phyloP scores from a whole-genome alignment of 2,113 vertebrate species.

The Puntigrus tetrazona region DNA sequence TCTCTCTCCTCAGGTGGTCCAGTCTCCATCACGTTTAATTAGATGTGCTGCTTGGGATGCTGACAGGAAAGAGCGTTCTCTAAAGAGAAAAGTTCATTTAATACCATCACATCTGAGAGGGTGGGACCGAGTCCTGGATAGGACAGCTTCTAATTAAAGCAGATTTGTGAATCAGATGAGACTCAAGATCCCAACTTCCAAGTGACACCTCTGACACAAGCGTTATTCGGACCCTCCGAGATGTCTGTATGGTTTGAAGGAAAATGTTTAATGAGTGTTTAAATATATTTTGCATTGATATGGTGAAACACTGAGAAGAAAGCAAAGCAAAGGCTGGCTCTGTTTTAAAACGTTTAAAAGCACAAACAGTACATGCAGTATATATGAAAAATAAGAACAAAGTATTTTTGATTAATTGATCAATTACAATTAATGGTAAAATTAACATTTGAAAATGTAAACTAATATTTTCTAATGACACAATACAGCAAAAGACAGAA shows the following conservation, averaged over 20 bases:
- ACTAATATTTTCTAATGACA: no score
- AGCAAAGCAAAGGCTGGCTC: no score
- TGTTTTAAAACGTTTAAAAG: background rate
- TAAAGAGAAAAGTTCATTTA: conserved; percentile 17
- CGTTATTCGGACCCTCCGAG: background rate
- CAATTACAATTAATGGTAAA: no score
- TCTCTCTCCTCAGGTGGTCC: background rate
- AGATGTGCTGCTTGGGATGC: background rate
- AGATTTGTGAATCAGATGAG: conserved; percentile 17
- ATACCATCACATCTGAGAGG: background rate
- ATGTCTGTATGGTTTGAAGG: background rate
- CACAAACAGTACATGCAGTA: background rate
- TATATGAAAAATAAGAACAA: background rate
- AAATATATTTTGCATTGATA: no score
- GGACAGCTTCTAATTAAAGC: conserved; percentile 29
- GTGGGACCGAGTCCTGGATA: background rate
- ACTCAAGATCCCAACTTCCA: conserved; percentile 14
- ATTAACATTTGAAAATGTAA: no score
- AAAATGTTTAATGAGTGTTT: background rate
- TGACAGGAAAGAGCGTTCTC: background rate
- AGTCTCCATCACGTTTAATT: background rate
- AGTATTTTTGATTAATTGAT: no score
- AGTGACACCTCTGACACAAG: background rate
- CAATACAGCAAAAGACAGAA: no score
- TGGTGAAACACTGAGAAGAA: no score